Evolutionary conservation across 2,797 vertebrate genomes (phyloP).

Genomic region (Microctenopoma lineatum): DNA sequence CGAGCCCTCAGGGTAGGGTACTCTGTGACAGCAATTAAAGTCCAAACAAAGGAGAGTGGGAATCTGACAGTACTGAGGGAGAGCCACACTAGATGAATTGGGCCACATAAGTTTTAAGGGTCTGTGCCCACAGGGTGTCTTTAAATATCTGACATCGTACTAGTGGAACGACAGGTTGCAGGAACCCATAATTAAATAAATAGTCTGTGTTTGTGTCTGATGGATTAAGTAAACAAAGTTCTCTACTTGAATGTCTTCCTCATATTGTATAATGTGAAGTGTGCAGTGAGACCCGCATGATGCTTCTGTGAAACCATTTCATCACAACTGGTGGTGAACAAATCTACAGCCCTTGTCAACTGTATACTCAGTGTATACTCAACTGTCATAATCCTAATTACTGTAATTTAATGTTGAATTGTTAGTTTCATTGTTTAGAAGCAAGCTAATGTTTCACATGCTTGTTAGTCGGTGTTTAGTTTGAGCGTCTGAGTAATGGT

Average conservation of each 20-base stretch:
- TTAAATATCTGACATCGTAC: slow-evolving; percentile 14
- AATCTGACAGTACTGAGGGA: slow-evolving; percentile 24
- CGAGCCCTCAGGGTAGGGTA: slow-evolving; percentile 36
- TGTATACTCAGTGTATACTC: no score
- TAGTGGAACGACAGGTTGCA: background rate
- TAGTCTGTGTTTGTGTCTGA: background rate
- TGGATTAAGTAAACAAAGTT: background rate
- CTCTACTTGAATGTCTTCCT: background rate
- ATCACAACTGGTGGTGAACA: no score
- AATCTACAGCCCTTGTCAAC: background rate
- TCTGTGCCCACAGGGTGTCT: background rate
- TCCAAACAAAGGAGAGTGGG: slow-evolving; percentile 27
- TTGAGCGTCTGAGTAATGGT: background rate
- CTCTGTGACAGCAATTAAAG: slow-evolving; percentile 55
- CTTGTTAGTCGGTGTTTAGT: background rate
- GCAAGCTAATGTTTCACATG: background rate
- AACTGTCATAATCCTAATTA: background rate
- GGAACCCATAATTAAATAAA: background rate
- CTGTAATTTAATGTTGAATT: no score
- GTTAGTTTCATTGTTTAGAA: background rate
- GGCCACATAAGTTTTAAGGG: slow-evolving; percentile 10
- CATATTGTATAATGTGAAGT: background rate
- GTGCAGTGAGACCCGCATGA: background rate
- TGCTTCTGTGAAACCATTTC: background rate
- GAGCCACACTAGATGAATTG: slow-evolving; percentile 11